Evolutionary conservation across 1,140 invertebrate genomes (phyloP).

Genomic region (Zaprionus africanus): DNA sequence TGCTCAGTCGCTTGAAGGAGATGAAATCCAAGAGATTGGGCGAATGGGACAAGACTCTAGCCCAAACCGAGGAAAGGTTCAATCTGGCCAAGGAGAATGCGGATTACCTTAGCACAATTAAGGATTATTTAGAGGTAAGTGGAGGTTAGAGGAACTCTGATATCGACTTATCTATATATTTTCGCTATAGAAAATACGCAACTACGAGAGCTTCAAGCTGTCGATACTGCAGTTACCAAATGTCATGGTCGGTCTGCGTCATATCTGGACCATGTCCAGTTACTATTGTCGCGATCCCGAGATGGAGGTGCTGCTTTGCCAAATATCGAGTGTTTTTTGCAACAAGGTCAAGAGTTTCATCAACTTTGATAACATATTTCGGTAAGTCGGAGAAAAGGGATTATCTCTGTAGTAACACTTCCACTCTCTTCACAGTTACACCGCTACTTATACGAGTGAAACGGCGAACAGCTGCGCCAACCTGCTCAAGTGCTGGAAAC

Average conservation of each 20-base stretch:
- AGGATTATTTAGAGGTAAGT: slow-evolving; percentile 91
- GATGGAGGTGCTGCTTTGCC: slow-evolving; percentile 91
- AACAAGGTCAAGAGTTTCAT: slow-evolving; percentile 90
- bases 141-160: background rate
- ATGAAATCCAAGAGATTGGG: slow-evolving; percentile 23
- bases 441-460: slow-evolving; percentile 85
- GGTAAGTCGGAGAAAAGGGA: slow-evolving; percentile 84
- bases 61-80: slow-evolving; percentile 89
- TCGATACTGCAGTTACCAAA: slow-evolving; percentile 90
- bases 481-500: slow-evolving; percentile 92
- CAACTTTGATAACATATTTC: slow-evolving; percentile 89
- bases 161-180: background rate
- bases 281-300: slow-evolving; percentile 90
- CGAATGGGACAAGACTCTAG: slow-evolving; percentile 85
- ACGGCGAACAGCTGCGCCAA: slow-evolving; percentile 86
- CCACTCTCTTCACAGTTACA: slow-evolving; percentile 82
- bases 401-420: background rate
- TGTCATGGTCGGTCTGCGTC: slow-evolving; percentile 92
- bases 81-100: slow-evolving; percentile 93
- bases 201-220: slow-evolving; percentile 89
- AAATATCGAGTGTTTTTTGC: slow-evolving; percentile 92
- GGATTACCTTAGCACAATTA: slow-evolving; percentile 92
- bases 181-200: slow-evolving; percentile 88
- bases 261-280: slow-evolving; percentile 93
- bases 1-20: slow-evolving; percentile 84